Evolutionary conservation across 2,888 invertebrate genomes (phyloP), one percentile per base, ranked within the genome.

Genomic region (Thera britannica): DNA sequence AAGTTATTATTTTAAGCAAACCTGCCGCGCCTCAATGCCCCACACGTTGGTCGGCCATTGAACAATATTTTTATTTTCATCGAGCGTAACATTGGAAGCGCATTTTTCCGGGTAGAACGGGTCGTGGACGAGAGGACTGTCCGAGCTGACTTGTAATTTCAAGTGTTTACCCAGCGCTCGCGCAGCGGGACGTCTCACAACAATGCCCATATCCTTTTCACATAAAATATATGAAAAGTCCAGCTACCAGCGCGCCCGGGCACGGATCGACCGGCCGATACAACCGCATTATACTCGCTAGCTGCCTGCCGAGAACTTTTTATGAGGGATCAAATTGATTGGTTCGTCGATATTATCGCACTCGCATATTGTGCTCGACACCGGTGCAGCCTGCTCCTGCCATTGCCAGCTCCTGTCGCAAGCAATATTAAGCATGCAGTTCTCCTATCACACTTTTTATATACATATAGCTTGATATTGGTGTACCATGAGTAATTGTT

Each of bases 311-410:
- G 87, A 89, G 90, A 89, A 88, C 87, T 92, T 93, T 92, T 93
- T 93, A 92, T 90, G 90, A 90, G 91, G 91, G 91, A 92, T 93
- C 91, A 92, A 93, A 93, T 93, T 93, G 93, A 93, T 93, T 92
- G 92, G 93, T 91, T 90, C 84, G 84, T 82, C 83, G 93, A 93
- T 93, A 92, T 86, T 88, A 93, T 93, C 93, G 79, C 81, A 84
- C 86, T 83, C 82, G 85, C 81, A 86, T 84, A 88, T 90, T 89
- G 87, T 90, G 77, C 77, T 75, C 76, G 68, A 72, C 69, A 69
- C 73, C 65, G 72, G 74, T 71, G 73, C 67, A 72, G 77, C 65
- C 75, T 74, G 71, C 71, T 75, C 66, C 46, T 5, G 38, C 38
- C 38, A 6, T 3, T 6, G 9, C 48, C 23, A 23, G 83, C 84